phyloP scores from a whole-genome alignment of 2,113 vertebrate genomes.

The Sigmodon hispidus region DNA sequence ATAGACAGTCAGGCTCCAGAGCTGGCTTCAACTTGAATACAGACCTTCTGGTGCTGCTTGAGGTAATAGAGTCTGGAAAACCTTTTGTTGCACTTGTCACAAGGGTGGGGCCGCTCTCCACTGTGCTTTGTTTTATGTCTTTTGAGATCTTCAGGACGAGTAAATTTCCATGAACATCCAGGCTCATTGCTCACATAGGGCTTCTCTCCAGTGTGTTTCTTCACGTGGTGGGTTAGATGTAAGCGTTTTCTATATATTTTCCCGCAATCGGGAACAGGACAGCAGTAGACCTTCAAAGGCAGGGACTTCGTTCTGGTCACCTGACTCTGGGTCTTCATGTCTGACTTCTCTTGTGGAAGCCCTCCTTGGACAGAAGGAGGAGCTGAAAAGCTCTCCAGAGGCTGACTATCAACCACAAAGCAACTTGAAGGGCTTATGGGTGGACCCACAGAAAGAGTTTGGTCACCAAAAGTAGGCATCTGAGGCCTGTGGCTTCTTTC shows the following conservation, averaged over 20 bases:
- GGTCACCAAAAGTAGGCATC: background rate
- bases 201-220: background rate
- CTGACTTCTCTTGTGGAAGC: background rate
- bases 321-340: background rate
- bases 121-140: background rate
- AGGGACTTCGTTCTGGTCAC: background rate
- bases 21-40: rapidly evolving
- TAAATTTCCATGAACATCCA: background rate
- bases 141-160: rapidly evolving
- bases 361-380: background rate
- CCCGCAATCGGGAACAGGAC: background rate
- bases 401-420: background rate
- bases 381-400: background rate
- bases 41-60: background rate
- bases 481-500: background rate
- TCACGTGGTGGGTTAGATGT: background rate
- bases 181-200: background rate
- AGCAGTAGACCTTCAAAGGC: background rate
- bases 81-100: background rate
- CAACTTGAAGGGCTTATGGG: background rate
- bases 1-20: too few relatives aligned
- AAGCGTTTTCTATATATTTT: background rate
- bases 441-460: background rate
- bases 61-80: background rate
- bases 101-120: background rate